A percentile compares a stretch with the other conserved stretches of the same genome.
These are phyloP conservation scores for Myripristis jacobus DNA, from an alignment of 2,797 vertebrate species.

Conservation along the genomic window DNA sequence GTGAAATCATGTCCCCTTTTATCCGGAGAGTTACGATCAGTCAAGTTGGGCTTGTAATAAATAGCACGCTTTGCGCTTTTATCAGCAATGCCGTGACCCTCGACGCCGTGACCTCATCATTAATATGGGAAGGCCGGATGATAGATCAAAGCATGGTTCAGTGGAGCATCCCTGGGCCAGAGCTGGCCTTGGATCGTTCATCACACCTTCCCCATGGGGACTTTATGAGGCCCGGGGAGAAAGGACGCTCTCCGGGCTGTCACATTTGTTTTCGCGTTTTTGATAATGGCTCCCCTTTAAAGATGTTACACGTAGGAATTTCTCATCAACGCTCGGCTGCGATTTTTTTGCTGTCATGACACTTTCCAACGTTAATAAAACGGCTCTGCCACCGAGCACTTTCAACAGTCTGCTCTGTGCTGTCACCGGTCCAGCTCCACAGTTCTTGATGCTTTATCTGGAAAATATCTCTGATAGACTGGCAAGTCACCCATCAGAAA, in stretches of 20 bases:
- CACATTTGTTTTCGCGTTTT: constrained; percentile 80
- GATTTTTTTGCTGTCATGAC: constrained; percentile 48
- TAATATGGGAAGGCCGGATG: constrained; percentile 83
- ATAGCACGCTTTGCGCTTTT: constrained; percentile 83
- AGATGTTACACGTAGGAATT: constrained; percentile 55
- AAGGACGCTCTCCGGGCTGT: constrained; percentile 74
- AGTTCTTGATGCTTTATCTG: too few relatives aligned
- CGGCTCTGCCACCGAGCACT: not conserved
- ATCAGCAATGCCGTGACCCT: constrained; percentile 84
- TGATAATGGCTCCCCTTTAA: constrained; percentile 74
- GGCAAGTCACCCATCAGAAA: too few relatives aligned
- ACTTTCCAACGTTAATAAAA: not conserved
- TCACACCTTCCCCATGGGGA: constrained; percentile 74
- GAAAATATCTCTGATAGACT: too few relatives aligned
- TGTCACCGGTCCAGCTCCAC: not conserved
- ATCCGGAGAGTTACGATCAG: constrained; percentile 82
- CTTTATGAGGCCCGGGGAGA: constrained; percentile 70
- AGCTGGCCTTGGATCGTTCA: constrained; percentile 83
- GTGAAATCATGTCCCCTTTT: constrained; percentile 77
- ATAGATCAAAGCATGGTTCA: constrained; percentile 84
- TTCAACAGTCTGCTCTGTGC: not conserved
- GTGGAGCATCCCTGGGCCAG: constrained; percentile 80
- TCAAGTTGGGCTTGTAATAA: constrained; percentile 80
- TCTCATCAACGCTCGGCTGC: constrained; percentile 54
- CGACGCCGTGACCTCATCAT: constrained; percentile 85